Evolutionary conservation across 1,140 invertebrate species (phyloP).

Genomic region (Saxidomus purpurata): DNA sequence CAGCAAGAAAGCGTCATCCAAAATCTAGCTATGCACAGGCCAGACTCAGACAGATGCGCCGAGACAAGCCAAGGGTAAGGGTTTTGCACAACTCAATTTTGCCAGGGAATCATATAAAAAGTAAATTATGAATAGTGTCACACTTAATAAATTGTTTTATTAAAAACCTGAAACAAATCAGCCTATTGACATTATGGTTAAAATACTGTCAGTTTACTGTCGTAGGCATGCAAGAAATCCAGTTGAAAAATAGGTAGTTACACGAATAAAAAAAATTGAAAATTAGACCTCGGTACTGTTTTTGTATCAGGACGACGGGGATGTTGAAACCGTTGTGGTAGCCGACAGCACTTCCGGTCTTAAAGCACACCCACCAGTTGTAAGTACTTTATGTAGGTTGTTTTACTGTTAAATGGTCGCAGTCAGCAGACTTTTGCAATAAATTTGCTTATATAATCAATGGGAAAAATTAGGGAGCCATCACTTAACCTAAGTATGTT

Average conservation of each 20-base stretch:
- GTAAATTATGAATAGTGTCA: too few species aligned
- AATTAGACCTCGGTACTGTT: constrained; percentile 1
- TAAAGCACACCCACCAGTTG: constrained; percentile 60
- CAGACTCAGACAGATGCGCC: constrained; percentile 41
- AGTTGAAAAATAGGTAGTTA: too few species aligned
- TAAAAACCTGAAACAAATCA: too few species aligned
- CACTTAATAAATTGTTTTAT: too few species aligned
- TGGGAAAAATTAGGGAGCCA: too few species aligned
- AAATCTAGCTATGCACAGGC: constrained; percentile 57
- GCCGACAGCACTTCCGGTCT: constrained; percentile 34
- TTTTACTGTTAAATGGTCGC: neutral
- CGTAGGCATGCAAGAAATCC: too few species aligned
- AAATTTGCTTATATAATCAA: too few species aligned
- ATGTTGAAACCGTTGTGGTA: neutral
- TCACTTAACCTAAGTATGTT: too few species aligned
- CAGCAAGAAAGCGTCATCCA: constrained; percentile 46
- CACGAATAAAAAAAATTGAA: too few species aligned
- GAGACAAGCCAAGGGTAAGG: constrained; percentile 32
- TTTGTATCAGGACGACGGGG: constrained; percentile 29
- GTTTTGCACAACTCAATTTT: neutral
- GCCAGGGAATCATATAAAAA: too few species aligned
- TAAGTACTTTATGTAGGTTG: constrained; percentile 48
- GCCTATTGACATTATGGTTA: too few species aligned
- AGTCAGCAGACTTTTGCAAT: constrained; percentile 16
- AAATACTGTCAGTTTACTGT: too few species aligned